Evolutionary conservation across 2,113 vertebrate genomes (phyloP).

Genomic region (Columba janthina): DNA sequence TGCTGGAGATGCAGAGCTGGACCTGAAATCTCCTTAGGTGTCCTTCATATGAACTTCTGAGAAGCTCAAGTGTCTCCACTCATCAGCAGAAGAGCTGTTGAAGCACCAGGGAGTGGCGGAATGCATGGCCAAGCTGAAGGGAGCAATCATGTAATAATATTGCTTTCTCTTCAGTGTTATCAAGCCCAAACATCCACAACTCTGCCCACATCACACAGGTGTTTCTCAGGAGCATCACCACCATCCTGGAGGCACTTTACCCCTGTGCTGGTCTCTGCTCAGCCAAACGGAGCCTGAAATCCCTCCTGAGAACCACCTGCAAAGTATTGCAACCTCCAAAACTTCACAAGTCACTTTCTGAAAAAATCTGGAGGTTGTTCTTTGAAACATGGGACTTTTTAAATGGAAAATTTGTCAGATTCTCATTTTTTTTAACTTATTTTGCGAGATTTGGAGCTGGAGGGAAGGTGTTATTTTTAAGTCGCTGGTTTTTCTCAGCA

Average conservation of each 20-base stretch:
- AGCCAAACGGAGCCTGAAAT: background rate
- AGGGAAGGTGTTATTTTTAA: slow-evolving; percentile 47
- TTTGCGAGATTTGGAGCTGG: background rate
- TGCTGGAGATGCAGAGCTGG: background rate
- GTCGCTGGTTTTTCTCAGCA: background rate
- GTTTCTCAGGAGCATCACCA: background rate
- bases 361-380: background rate
- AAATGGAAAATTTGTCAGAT: background rate
- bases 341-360: background rate
- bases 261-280: background rate
- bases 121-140: background rate
- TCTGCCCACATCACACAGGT: background rate
- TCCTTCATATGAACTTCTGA: background rate
- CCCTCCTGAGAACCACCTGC: rapidly evolving
- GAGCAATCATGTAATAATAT: background rate
- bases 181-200: background rate
- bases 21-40: background rate
- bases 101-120: background rate
- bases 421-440: background rate
- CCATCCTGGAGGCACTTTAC: background rate
- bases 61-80: background rate
- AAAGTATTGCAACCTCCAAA: background rate
- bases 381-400: background rate
- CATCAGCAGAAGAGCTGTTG: background rate
- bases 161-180: background rate